A percentile compares a stretch with the other conserved stretches of the same genome.
Conservation (phyloP, 92 coral and sea anemone genomes). For the Pocillopora grandis region DNA sequence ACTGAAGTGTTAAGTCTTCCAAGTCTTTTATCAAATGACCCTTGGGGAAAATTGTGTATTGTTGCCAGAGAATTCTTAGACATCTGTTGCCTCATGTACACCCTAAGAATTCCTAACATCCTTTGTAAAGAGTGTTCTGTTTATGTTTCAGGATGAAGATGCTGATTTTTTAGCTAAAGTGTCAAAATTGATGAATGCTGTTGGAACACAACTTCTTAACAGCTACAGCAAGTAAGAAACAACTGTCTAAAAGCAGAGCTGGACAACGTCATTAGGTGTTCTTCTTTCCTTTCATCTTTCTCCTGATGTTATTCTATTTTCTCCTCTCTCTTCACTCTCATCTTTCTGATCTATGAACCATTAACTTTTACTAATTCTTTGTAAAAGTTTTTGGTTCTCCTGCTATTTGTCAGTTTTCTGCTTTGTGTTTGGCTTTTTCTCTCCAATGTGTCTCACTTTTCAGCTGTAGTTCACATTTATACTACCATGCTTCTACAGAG, state of each 20-base stretch:
- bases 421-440: not conserved
- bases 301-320: not conserved
- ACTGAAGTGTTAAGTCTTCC: too few species aligned
- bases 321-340: not conserved
- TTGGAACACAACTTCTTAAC: conserved; percentile 81
- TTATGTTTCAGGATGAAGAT: conserved; percentile 75
- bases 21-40: too few species aligned
- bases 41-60: too few species aligned
- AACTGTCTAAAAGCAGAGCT: not conserved
- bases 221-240: conserved; percentile 86
- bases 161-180: conserved; percentile 88
- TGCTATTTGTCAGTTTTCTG: not conserved
- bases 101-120: too few species aligned
- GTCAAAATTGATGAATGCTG: conserved; percentile 77
- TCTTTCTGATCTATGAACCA: not conserved
- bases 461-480: not conserved
- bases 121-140: not conserved
- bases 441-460: not conserved
- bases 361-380: not conserved
- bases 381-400: not conserved
- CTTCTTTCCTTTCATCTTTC: not conserved
- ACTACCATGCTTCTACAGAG: too few species aligned
- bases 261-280: not conserved
- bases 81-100: too few species aligned
- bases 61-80: too few species aligned